Base-by-base conservation (phyloP, 2,113 vertebrate species). In the Acrocephalus kingi region DNA sequence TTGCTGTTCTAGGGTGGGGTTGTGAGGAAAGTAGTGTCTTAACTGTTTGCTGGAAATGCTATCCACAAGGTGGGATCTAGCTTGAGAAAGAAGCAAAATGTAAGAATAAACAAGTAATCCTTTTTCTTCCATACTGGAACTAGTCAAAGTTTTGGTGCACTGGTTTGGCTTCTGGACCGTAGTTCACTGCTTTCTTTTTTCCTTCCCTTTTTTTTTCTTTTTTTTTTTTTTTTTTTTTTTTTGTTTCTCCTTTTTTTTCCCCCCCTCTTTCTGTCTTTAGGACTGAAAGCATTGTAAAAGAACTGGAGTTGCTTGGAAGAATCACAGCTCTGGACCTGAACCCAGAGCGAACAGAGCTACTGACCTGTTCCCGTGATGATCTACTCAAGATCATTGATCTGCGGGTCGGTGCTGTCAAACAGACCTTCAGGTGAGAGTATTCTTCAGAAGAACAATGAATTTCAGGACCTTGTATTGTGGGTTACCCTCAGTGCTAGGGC, bases 311-410 rank as follows among this genome's bases (percentile, higher is more conserved):
- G n/a, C 78, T 98, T 87, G 99, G 99, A 21, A 97, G 98, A 43
- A 98, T 99, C 45, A 99, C 99, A 3, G 99, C 99, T 92, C 97
- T 99, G 90, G 99, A 99, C 96, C 96, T 99, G 80, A 99, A 99
- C 96, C 98, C 99, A 0, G 99, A 99, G 64, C 97, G 99, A n/a
- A 99, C 98, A 0, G 99, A 99, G 81, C 98, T 99, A 25, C 98
- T 99, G 45, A 98, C 98, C 91, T 99, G 99, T 95, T 99, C 99
- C 56, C 98, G 99, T 15, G 99, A 99, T 35, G 99, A 99, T 96
- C 96, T 99, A 14, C 80, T 99, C 11, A 99, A 99, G 93, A 98
- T 99, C 78, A 98, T 99, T 14, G 99, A 99, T 81, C 98, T 99
- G 41, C 98, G 99, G 27, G 96, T 97, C 55, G 96, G 98, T 48